Percentiles rank a stretch among this genome's conserved stretches.
Conservation (phyloP, 1,140 invertebrate genomes). For the Drosophila ficusphila region DNA sequence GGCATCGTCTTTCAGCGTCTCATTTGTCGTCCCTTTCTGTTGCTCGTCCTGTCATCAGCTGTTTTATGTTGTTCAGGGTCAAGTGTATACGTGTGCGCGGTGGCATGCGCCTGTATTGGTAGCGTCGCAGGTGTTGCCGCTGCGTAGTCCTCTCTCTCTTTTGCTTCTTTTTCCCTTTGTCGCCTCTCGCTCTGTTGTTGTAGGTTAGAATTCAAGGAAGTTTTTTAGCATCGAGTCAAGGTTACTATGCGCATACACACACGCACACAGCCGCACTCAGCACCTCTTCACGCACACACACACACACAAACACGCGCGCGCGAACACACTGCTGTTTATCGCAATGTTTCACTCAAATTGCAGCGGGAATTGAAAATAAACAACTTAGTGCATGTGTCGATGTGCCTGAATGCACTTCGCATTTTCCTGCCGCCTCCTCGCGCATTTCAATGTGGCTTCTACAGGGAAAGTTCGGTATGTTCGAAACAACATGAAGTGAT, state of each 20-base stretch:
- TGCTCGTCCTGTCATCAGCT: constrained; percentile 67
- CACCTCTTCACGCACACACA: neutral
- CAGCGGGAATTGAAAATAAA: constrained; percentile 50
- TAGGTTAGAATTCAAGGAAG: constrained; percentile 71
- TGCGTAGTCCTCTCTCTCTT: constrained; percentile 9
- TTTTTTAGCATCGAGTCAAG: constrained; percentile 67
- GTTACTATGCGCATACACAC: constrained; percentile 30
- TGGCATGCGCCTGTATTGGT: constrained; percentile 12
- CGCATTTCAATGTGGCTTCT: constrained; percentile 12
- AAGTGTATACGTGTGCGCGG: constrained; percentile 51
- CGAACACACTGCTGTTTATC: constrained; percentile 35
- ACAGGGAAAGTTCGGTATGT: constrained; percentile 4
- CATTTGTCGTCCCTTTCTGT: constrained; percentile 33
- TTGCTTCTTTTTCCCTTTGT: neutral
- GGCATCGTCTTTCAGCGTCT: constrained; percentile 17
- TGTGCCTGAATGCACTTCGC: constrained; percentile 17
- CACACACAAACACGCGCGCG: neutral
- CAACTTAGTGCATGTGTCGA: constrained; percentile 37
- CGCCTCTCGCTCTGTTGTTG: constrained; percentile 16
- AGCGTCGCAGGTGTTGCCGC: constrained; percentile 67
- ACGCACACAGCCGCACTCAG: neutral
- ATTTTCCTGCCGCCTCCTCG: neutral
- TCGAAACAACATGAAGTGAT: too few relatives aligned
- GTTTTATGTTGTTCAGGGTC: constrained; percentile 80
- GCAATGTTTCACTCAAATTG: constrained; percentile 49